A percentile compares a stretch with the other conserved stretches of the same genome.
Conservation (phyloP, 2,797 vertebrate species). For the Gadopsis bispinosus region DNA sequence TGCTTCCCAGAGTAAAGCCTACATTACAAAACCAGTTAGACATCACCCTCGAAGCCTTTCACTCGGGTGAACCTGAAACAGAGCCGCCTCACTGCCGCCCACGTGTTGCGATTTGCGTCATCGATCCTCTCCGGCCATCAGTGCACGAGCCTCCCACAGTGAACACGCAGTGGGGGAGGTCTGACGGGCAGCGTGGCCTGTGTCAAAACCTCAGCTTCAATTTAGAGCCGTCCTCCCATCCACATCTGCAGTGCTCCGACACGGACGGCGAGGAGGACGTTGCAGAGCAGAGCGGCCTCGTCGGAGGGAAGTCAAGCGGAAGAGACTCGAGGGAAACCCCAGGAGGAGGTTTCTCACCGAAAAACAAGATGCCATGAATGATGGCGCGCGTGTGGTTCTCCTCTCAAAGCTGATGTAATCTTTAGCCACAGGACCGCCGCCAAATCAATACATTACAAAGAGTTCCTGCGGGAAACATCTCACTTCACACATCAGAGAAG, state of each 20-base stretch:
- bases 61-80: background rate
- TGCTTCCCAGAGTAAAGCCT: background rate
- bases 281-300: background rate
- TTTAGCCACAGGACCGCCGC: background rate
- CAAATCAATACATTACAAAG: background rate
- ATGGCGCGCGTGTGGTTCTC: background rate
- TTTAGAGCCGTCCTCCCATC: conserved; percentile 21
- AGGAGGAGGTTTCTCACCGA: conserved; percentile 3
- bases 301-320: background rate
- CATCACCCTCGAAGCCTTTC: background rate
- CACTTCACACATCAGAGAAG: conserved; percentile 7
- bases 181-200: conserved; percentile 15
- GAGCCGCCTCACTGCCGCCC: background rate
- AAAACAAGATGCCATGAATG: conserved; percentile 9
- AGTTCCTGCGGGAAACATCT: background rate
- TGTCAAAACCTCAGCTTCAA: conserved; percentile 24
- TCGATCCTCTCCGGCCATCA: background rate
- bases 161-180: conserved; percentile 11
- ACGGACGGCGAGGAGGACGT: background rate
- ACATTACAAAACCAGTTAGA: background rate
- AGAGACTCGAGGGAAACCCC: background rate
- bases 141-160: conserved; percentile 10
- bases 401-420: background rate
- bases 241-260: background rate
- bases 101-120: conserved; percentile 18